A percentile compares a stretch with the other conserved stretches of the same genome.
These are phyloP conservation scores for Xenopus laevis DNA, from an alignment of 2,113 vertebrate species.

Conservation along the genomic window DNA sequence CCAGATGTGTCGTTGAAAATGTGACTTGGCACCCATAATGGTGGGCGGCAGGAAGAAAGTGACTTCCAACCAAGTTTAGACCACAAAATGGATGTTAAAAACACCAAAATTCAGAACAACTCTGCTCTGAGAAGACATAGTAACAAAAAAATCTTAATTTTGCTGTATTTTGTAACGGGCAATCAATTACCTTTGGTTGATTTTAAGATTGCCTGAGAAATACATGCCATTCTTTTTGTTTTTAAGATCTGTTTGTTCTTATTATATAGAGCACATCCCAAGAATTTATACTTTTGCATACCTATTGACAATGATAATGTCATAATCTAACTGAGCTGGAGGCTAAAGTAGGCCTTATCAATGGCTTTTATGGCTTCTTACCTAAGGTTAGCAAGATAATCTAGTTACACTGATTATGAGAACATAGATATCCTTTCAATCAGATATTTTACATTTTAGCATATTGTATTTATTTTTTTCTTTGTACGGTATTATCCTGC, in stretches of 20 bases:
- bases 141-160: too few relatives aligned
- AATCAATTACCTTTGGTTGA: too few relatives aligned
- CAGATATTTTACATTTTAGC: background rate
- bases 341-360: slow-evolving; percentile 16
- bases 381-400: slow-evolving; percentile 38
- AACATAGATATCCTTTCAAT: background rate
- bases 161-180: too few relatives aligned
- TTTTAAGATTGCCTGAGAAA: too few relatives aligned
- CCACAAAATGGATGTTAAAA: too few relatives aligned
- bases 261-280: background rate
- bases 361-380: slow-evolving; percentile 25
- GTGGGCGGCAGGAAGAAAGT: too few relatives aligned
- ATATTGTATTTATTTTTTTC: background rate
- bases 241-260: slow-evolving; percentile 1
- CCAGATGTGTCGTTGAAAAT: too few relatives aligned
- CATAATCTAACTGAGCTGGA: background rate
- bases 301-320: background rate
- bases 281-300: background rate
- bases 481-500: background rate
- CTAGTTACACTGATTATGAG: background rate
- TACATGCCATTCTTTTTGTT: too few relatives aligned
- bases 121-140: too few relatives aligned
- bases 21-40: too few relatives aligned
- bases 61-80: too few relatives aligned
- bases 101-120: too few relatives aligned